Percentiles rank a stretch among this genome's conserved stretches.
Conservation (phyloP, 37 sponge, comb jelly and placozoan genomes). For the Crambe crambe region DNA sequence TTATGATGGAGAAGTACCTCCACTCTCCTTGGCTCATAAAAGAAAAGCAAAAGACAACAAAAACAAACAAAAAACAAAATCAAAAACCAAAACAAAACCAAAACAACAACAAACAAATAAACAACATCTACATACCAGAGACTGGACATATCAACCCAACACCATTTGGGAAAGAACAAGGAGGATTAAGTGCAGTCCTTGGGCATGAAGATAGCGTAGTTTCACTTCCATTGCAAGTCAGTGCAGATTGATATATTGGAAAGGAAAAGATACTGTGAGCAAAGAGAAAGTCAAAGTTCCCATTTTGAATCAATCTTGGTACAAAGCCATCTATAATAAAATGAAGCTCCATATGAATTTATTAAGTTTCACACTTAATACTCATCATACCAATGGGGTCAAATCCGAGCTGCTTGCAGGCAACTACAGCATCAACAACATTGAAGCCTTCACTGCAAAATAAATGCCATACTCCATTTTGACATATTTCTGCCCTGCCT, state of each 20-base stretch:
- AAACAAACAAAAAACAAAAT: too few species aligned
- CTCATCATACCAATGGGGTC: not conserved
- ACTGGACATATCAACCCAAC: not conserved
- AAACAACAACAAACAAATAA: too few species aligned
- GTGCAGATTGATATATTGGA: not conserved
- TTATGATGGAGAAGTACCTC: too few species aligned
- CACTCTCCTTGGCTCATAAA: too few species aligned
- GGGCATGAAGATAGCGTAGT: not conserved
- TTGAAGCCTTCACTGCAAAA: not conserved
- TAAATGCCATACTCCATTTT: not conserved
- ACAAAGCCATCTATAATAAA: not conserved
- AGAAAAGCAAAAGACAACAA: too few species aligned
- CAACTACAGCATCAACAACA: not conserved
- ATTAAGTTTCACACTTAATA: not conserved
- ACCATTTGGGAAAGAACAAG: not conserved
- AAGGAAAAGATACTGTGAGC: not conserved
- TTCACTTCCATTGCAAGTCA: not conserved
- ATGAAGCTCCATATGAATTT: not conserved
- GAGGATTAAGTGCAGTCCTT: not conserved
- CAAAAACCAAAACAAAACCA: too few species aligned
- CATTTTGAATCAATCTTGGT: not conserved
- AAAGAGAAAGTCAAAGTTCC: not conserved
- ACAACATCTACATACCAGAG: too few species aligned
- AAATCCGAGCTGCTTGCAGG: slow-evolving; percentile 9
- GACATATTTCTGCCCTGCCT: slow-evolving; percentile 3